These are phyloP conservation scores for Drosophila orena DNA, from an alignment of 1,140 invertebrate genomes.

Conservation along the genomic window DNA sequence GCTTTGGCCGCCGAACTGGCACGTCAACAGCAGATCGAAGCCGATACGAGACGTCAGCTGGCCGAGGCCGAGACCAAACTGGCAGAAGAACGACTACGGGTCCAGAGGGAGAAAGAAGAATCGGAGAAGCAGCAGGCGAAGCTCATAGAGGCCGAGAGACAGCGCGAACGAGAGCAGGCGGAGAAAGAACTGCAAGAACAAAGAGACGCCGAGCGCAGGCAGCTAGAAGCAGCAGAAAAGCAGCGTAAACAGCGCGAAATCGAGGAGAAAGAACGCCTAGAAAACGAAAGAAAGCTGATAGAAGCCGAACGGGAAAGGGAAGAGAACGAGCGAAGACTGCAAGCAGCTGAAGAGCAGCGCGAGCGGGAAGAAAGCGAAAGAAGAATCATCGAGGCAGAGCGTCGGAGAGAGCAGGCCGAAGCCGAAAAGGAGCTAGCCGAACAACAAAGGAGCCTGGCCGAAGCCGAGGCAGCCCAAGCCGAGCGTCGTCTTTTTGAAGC, in stretches of 20 bases:
- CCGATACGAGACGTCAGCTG: constrained; percentile 67
- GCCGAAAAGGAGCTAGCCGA: constrained; percentile 24
- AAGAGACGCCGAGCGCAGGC: constrained; percentile 11
- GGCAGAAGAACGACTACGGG: constrained; percentile 18
- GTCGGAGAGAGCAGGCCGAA: constrained; percentile 25
- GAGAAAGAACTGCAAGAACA: constrained; percentile 9
- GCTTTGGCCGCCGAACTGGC: constrained; percentile 66
- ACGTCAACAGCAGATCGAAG: constrained; percentile 67
- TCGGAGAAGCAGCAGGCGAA: constrained; percentile 28
- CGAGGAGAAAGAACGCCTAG: constrained; percentile 18
- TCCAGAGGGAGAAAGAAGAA: constrained; percentile 30
- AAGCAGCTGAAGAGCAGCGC: constrained; percentile 32
- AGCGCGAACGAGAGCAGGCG: constrained; percentile 22
- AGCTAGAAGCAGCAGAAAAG: constrained; percentile 19
- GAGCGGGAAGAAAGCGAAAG: constrained; percentile 39
- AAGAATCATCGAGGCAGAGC: constrained; percentile 19
- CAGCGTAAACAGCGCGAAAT: constrained; percentile 18
- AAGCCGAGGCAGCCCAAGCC: constrained; percentile 38
- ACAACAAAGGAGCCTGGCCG: constrained; percentile 24
- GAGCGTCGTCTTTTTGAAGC: constrained; percentile 43
- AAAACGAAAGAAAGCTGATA: constrained; percentile 35
- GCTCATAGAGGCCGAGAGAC: constrained; percentile 29
- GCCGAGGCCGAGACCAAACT: constrained; percentile 64
- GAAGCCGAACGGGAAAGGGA: constrained; percentile 39
- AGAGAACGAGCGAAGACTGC: constrained; percentile 28